Percentiles rank a stretch among this genome's conserved stretches.
phyloP scores from a whole-genome alignment of 2,888 invertebrate genomes.

The Strigamia crassipes region DNA sequence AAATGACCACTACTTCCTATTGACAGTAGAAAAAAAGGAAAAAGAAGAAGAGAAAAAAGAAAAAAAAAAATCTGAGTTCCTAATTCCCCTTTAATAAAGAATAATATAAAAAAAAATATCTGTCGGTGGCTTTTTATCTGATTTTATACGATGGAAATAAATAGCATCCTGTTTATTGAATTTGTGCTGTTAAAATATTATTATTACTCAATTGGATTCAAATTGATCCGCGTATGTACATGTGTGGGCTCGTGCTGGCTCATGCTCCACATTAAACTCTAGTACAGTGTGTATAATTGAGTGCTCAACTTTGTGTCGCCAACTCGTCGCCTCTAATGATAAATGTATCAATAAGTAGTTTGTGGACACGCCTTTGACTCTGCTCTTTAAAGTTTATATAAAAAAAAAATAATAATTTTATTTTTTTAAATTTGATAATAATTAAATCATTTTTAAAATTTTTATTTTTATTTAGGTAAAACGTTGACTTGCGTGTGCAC shows the following conservation, averaged over 20 bases:
- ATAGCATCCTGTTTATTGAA: neutral
- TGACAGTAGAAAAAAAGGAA: neutral
- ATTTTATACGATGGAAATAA: neutral
- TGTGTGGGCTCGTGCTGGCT: neutral
- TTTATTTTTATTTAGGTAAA: constrained; percentile 50
- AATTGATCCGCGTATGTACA: neutral
- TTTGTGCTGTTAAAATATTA: neutral
- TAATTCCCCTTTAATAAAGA: neutral
- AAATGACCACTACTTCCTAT: neutral
- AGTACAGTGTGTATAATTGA: neutral
- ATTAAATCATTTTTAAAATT: neutral
- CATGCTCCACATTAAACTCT: neutral
- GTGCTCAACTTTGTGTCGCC: constrained; percentile 16
- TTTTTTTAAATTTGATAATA: neutral
- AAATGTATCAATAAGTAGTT: neutral
- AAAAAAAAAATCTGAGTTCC: neutral
- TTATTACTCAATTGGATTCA: neutral
- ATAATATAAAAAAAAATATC: neutral
- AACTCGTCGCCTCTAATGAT: constrained; percentile 17
- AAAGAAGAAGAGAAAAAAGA: neutral
- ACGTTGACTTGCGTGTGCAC: constrained; percentile 57
- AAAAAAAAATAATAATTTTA: neutral
- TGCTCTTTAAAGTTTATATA: neutral
- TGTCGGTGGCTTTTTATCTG: neutral
- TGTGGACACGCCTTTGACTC: neutral